Conservation (phyloP, 2,797 vertebrate genomes). For the Chelon labrosus region DNA sequence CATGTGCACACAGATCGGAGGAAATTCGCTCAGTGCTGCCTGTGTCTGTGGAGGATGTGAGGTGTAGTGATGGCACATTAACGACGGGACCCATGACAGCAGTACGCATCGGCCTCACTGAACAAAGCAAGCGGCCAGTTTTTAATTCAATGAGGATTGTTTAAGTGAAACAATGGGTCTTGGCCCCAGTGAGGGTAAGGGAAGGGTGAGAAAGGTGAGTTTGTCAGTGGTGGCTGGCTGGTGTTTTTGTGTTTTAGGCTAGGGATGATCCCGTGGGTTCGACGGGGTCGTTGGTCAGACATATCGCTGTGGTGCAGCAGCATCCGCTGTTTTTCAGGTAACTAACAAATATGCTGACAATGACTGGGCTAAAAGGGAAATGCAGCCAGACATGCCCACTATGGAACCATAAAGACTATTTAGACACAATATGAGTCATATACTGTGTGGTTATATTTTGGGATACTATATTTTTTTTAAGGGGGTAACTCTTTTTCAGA, state of each 20-base stretch:
- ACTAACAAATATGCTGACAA: constrained; percentile 58
- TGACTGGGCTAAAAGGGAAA: constrained; percentile 45
- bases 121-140: constrained; percentile 78
- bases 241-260: constrained; percentile 71
- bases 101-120: constrained; percentile 66
- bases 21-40: constrained; percentile 80
- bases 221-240: constrained; percentile 57
- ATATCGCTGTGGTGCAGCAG: constrained; percentile 49
- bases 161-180: constrained; percentile 82
- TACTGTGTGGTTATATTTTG: constrained; percentile 13
- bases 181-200: constrained; percentile 63
- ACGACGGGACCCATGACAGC: constrained; percentile 83
- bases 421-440: constrained; percentile 37
- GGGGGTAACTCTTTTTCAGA: background rate
- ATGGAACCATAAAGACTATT: constrained; percentile 40
- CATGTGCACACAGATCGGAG: constrained; percentile 73
- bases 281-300: constrained; percentile 61
- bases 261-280: constrained; percentile 68
- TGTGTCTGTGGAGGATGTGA: constrained; percentile 86
- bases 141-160: constrained; percentile 87
- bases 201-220: constrained; percentile 84
- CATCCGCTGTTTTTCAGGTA: constrained; percentile 78
- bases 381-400: constrained; percentile 15
- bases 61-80: constrained; percentile 87
- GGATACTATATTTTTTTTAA: constrained; percentile 7